These are phyloP conservation scores for Dissostichus mawsoni DNA, from an alignment of 2,113 vertebrate genomes.

Conservation along the genomic window DNA sequence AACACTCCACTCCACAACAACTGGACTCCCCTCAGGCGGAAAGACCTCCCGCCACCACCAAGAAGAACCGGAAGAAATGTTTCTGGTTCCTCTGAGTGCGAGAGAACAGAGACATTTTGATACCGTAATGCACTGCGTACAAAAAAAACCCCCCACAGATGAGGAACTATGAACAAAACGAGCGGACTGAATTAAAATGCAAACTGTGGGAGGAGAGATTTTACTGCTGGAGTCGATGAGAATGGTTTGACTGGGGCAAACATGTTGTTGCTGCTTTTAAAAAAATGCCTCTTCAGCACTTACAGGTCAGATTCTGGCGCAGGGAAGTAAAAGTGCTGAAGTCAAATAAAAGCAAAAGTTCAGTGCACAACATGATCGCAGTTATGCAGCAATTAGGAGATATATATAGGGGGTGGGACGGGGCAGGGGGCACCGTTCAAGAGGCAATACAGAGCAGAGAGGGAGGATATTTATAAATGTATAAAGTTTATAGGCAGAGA, in stretches of 20 bases:
- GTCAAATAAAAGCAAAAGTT: slow-evolving; percentile 72
- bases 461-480: slow-evolving; percentile 62
- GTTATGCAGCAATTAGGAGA: slow-evolving; percentile 69
- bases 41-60: slow-evolving; percentile 70
- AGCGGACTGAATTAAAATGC: slow-evolving; percentile 47
- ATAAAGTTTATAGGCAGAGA: slow-evolving; percentile 38
- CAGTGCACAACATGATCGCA: slow-evolving; percentile 63
- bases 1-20: slow-evolving; percentile 63
- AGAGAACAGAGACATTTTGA: slow-evolving; percentile 46
- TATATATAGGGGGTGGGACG: slow-evolving; percentile 47
- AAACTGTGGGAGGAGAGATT: slow-evolving; percentile 59
- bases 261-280: slow-evolving; percentile 64
- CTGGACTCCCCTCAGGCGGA: slow-evolving; percentile 77
- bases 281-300: slow-evolving; percentile 73
- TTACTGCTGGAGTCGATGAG: slow-evolving; percentile 44
- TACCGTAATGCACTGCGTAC: slow-evolving; percentile 53
- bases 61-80: slow-evolving; percentile 85
- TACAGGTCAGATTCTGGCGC: slow-evolving; percentile 58
- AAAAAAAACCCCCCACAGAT: slow-evolving; percentile 15
- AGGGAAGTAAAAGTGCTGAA: slow-evolving; percentile 72
- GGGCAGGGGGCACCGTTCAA: slow-evolving; percentile 43
- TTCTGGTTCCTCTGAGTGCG: slow-evolving; percentile 85
- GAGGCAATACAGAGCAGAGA: slow-evolving; percentile 51
- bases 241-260: slow-evolving; percentile 50
- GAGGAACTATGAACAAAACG: slow-evolving; percentile 19